Conservation (phyloP, 1,140 invertebrate species). For the Drosophila repletoides region DNA sequence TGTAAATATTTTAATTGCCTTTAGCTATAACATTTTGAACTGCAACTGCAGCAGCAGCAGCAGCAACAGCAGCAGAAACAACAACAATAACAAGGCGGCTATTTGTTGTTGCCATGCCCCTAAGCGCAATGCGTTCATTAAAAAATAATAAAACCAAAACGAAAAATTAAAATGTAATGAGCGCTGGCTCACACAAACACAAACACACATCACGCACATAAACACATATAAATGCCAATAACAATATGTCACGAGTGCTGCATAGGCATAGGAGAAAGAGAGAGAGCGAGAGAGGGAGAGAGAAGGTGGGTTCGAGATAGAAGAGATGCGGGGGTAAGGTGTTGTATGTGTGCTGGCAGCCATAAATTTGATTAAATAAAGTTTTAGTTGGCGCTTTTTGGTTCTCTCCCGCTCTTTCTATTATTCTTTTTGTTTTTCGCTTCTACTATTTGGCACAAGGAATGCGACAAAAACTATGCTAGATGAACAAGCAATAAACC, state of each 20-base stretch:
- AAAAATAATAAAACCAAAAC: slow-evolving; percentile 58
- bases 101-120: slow-evolving; percentile 30
- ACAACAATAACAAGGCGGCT: slow-evolving; percentile 31
- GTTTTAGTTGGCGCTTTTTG: slow-evolving; percentile 68
- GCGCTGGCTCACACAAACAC: slow-evolving; percentile 38
- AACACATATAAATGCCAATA: slow-evolving; percentile 55
- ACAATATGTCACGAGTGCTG: slow-evolving; percentile 64
- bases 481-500: slow-evolving; percentile 80
- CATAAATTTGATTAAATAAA: slow-evolving; percentile 81
- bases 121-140: slow-evolving; percentile 50
- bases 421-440: slow-evolving; percentile 25
- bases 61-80: slow-evolving; percentile 23
- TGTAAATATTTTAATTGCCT: slow-evolving; percentile 77
- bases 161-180: slow-evolving; percentile 41
- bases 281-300: slow-evolving; percentile 1
- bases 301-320: too few relatives aligned
- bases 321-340: too few relatives aligned
- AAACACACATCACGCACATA: background rate
- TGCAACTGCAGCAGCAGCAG: slow-evolving; percentile 13
- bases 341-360: slow-evolving; percentile 23
- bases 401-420: slow-evolving; percentile 8
- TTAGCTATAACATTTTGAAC: slow-evolving; percentile 46
- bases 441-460: slow-evolving; percentile 54
- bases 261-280: background rate
- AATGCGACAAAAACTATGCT: slow-evolving; percentile 78